A percentile compares a stretch with the other conserved stretches of the same genome.
Evolutionary conservation across 2,797 vertebrate species (phyloP).

Genomic region (Squalus acanthias): DNA sequence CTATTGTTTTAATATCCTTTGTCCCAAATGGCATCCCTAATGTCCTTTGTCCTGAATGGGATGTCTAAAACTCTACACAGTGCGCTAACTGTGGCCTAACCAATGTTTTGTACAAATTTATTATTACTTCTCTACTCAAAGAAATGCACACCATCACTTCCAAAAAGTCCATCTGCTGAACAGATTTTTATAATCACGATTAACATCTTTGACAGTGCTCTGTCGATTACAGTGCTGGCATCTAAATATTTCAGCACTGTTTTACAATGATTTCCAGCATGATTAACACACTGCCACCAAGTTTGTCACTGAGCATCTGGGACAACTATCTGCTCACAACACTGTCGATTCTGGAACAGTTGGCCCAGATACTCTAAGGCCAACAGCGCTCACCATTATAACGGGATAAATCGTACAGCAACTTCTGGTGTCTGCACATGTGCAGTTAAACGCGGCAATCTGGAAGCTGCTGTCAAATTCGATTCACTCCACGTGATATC

Average conservation of each 20-base stretch:
- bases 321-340: neutral
- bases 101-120: neutral
- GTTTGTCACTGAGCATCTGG: neutral
- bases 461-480: neutral
- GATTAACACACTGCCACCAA: neutral
- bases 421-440: neutral
- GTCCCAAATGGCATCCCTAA: too few species aligned
- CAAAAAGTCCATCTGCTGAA: neutral
- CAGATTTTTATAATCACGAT: neutral
- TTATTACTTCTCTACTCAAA: neutral
- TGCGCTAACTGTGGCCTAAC: neutral
- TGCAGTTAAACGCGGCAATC: neutral
- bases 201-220: neutral
- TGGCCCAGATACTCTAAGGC: neutral
- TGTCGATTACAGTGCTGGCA: neutral
- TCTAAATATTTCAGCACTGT: neutral
- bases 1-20: neutral
- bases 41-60: too few species aligned
- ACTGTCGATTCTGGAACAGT: neutral
- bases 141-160: neutral
- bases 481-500: too few species aligned
- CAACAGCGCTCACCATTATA: neutral
- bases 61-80: neutral
- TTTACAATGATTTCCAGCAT: neutral
- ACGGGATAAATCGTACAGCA: neutral